Conservation (phyloP, 2,797 vertebrate genomes). For the Antrozous pallidus region DNA sequence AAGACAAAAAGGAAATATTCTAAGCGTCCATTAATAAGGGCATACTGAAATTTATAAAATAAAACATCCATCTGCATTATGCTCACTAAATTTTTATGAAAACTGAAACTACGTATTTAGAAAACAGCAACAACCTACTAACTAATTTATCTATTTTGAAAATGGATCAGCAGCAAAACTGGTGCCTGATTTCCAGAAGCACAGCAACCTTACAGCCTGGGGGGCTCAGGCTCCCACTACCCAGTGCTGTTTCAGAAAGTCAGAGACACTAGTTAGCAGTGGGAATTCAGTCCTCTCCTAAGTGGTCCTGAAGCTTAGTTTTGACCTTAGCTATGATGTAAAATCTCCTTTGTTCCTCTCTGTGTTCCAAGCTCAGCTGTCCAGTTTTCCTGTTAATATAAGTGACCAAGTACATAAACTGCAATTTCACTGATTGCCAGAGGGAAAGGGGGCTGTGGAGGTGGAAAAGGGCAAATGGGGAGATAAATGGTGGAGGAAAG, state of each 20-base stretch:
- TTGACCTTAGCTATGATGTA: not conserved
- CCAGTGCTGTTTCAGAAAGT: not conserved
- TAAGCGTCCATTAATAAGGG: not conserved
- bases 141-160: not conserved
- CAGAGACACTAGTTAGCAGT: not conserved
- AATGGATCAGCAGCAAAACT: not conserved
- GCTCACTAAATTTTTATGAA: not conserved
- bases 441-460: not conserved
- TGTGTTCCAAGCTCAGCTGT: not conserved
- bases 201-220: fast-evolving
- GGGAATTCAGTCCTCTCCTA: not conserved
- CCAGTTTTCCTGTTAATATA: not conserved
- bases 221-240: no score
- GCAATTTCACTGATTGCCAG: not conserved
- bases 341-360: not conserved
- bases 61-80: not conserved
- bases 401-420: not conserved
- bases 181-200: not conserved
- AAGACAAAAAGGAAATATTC: not conserved
- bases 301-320: not conserved
- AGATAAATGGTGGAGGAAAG: not conserved
- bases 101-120: not conserved
- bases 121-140: not conserved
- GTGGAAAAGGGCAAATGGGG: no score
- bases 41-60: not conserved